A percentile compares a stretch with the other conserved stretches of the same genome.
These are phyloP conservation scores for Bradypus variegatus DNA, from an alignment of 2,797 vertebrate genomes.

Conservation along the genomic window DNA sequence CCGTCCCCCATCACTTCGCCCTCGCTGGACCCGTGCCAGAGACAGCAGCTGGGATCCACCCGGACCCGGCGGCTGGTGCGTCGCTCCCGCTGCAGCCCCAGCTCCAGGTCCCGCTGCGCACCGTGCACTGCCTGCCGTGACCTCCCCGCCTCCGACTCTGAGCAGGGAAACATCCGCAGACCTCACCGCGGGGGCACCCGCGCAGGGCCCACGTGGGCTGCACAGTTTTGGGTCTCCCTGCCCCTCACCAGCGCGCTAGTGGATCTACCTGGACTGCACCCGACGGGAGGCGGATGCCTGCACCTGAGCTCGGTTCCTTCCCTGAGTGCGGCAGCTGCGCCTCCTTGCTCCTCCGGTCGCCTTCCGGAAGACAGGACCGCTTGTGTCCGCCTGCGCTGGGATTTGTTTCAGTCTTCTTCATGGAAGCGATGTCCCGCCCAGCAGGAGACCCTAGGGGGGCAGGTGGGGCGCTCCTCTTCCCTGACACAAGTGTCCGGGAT, in stretches of 20 bases:
- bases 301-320: no score
- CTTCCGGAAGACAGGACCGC: no score
- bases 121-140: slow-evolving; percentile 32
- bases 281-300: no score
- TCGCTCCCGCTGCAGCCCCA: slow-evolving; percentile 56
- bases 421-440: no score
- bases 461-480: no score
- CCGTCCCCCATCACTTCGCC: neutral
- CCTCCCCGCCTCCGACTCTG: neutral
- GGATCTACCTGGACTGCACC: slow-evolving; percentile 46
- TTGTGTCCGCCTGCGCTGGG: no score
- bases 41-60: slow-evolving; percentile 56
- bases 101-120: neutral
- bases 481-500: no score
- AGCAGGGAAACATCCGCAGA: slow-evolving; percentile 33
- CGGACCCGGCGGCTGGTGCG: neutral
- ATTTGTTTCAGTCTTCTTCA: no score
- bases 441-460: no score
- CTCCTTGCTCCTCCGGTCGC: no score
- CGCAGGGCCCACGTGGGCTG: neutral
- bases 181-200: neutral
- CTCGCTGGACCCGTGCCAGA: neutral
- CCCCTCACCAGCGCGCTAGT: neutral
- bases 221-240: neutral
- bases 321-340: no score